Conservation (phyloP, 2,113 vertebrate genomes). For the Camelus bactrianus region DNA sequence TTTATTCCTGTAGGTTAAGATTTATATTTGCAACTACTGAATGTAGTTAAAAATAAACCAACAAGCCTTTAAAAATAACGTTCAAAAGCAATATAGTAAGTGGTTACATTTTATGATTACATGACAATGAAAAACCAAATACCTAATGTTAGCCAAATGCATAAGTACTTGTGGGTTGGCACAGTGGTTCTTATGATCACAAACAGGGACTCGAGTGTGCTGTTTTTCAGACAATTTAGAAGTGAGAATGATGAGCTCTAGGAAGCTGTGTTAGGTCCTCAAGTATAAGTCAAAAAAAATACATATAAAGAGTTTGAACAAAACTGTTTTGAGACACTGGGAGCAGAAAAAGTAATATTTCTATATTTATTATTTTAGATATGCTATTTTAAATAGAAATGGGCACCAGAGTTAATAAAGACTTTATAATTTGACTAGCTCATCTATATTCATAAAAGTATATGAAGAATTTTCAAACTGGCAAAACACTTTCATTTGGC, state of each 20-base stretch:
- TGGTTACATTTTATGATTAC: background rate
- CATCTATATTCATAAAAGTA: background rate
- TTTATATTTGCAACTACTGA: background rate
- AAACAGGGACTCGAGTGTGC: background rate
- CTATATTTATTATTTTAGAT: constrained; percentile 12
- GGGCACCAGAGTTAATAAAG: background rate
- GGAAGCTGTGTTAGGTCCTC: background rate
- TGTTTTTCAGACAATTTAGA: constrained; percentile 18
- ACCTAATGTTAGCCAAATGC: background rate
- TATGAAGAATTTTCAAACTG: constrained; percentile 24
- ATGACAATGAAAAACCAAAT: background rate
- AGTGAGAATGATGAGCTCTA: background rate
- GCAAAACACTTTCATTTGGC: background rate
- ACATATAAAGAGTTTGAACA: background rate
- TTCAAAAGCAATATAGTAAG: constrained; percentile 19
- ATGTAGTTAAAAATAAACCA: constrained; percentile 33
- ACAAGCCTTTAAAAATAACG: background rate
- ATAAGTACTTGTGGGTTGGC: background rate
- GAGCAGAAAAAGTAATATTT: background rate
- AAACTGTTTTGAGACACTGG: constrained; percentile 2
- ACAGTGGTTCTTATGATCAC: background rate
- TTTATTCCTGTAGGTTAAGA: constrained; percentile 16
- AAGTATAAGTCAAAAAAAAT: background rate
- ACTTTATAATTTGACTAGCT: background rate
- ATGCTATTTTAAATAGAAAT: constrained; percentile 22